Base-by-base conservation (phyloP, 1,140 invertebrate species). In the Scaptomyza montana region DNA sequence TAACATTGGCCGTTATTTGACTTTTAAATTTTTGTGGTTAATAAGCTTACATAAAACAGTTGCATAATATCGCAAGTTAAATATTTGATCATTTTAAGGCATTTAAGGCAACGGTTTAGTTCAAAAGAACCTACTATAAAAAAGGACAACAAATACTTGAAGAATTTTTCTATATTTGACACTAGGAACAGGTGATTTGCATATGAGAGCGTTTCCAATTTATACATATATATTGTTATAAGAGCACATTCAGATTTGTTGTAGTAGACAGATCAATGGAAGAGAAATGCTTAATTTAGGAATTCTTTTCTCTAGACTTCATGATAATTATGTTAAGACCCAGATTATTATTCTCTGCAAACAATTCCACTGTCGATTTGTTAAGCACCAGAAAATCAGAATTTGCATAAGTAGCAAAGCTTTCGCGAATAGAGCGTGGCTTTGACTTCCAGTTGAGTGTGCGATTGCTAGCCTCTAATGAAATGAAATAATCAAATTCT, bases 351-450 rank as follows among this genome's bases (percentile, higher is more conserved):
- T 99, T 99, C 92, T 99, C 98, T 3, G 99, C 98, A 94, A 99
- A 99, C 51, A 99, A 93, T 92, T 99, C 97, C 54, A 99, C 99
- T 87, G 99, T 98, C 33, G 97, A 97, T 16, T 98, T 99, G 92
- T 99, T 99, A 93, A 99, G 99, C 21, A 99, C 98, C 50, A 99
- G 94, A 92, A 99, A 99, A 93, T 99, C 99, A 13, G 98, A 99
- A 90, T 98, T 98, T 90, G 98, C 94, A 65, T 99, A 99, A 10
- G 98, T 98, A 10, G 98, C 97, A 3, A 99, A 98, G 53, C 98
- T 98, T 93, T 99, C 99, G 78, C 99, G 98, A 82, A 99, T 99
- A 41, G 98, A 99, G 33, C 98, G 94, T 0, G 99, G 99, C 93
- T 98, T 99, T 0, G 98, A 98, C 93, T 99, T 98, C 99, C 99